Evolutionary conservation across 2,113 vertebrate species (phyloP), one percentile per base, ranked within the genome.

Genomic region (Archocentrus centrarchus): DNA sequence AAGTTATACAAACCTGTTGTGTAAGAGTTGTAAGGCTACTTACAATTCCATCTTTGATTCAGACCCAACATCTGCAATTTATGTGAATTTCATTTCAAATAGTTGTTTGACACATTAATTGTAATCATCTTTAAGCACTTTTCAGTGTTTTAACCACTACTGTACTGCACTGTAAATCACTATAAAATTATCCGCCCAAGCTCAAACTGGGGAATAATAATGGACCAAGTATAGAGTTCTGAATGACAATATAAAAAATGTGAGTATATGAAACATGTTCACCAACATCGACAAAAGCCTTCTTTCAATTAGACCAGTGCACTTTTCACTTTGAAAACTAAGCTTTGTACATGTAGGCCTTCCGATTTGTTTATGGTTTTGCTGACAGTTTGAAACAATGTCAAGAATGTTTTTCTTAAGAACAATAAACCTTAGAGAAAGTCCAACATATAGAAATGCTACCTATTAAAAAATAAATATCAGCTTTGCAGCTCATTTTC

Each of bases 381-480:
- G 2, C 55, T 0, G 24, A 44, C 5, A 17, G 6, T 75, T 30
- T 37, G 53, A 20, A 61, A 59, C 37, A 27, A 9, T 5, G 17
- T 59, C 35, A 50, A 24, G 2, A 15, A 44, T 17, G 6, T 77
- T 41, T 77, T 41, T 59, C 17, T 41, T 11, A 77, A 77, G 14
- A 22, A 39, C 0, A 0, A n/a, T 58, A 35, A 75, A 75, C 11
- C 15, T 7, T 53, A 7, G 1, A 44, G 39, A 24, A 39, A 14
- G 44, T 27, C n/a, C 0, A 10, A 47, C 22, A 0, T 11, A 27
- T 17, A 47, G 24, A 68, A 30, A 0, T 15, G 3, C 47, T 20
- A 50, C 41, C 9, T 50, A 30, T 70, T 30, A 70, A 50, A 70
- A 70, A 70, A 70, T 47, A 44, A 62, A 53, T 8, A 63, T 55